These are phyloP conservation scores for Ophion ventricosus DNA, from an alignment of 2,888 invertebrate genomes.

Conservation along the genomic window DNA sequence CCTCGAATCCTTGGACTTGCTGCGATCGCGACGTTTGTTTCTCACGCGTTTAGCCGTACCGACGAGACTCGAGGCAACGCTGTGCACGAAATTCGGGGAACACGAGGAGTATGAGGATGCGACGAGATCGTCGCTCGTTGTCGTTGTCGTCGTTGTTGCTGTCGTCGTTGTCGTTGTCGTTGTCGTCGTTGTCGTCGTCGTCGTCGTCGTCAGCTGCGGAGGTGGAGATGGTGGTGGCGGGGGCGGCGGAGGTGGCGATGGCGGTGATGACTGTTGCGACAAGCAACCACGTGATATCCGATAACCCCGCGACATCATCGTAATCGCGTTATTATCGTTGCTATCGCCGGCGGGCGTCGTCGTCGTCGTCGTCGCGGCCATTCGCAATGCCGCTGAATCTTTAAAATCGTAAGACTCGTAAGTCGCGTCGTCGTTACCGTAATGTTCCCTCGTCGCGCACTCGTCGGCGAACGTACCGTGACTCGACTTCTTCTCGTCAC, in stretches of 20 bases:
- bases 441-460: conserved; percentile 42
- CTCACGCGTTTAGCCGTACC: conserved; percentile 79
- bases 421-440: neutral
- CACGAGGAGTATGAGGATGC: conserved; percentile 41
- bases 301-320: conserved; percentile 67
- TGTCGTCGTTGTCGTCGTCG: too few relatives aligned
- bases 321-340: conserved; percentile 65
- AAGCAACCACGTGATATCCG: conserved; percentile 46
- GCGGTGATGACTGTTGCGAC: conserved; percentile 18
- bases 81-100: conserved; percentile 75
- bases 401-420: conserved; percentile 64
- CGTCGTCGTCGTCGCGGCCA: conserved; percentile 47
- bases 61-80: conserved; percentile 77
- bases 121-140: conserved; percentile 24
- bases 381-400: conserved; percentile 52
- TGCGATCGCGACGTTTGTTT: conserved; percentile 80
- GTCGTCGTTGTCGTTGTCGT: too few relatives aligned
- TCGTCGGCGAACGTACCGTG: conserved; percentile 7
- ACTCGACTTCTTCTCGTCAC: conserved; percentile 12
- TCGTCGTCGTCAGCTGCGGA: too few relatives aligned
- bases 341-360: conserved; percentile 54
- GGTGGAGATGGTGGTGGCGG: neutral
- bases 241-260: conserved; percentile 13
- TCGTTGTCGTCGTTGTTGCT: too few relatives aligned
- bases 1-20: conserved; percentile 81